Evolutionary conservation across 1,140 invertebrate genomes (phyloP).

Genomic region (Prorops nasuta): DNA sequence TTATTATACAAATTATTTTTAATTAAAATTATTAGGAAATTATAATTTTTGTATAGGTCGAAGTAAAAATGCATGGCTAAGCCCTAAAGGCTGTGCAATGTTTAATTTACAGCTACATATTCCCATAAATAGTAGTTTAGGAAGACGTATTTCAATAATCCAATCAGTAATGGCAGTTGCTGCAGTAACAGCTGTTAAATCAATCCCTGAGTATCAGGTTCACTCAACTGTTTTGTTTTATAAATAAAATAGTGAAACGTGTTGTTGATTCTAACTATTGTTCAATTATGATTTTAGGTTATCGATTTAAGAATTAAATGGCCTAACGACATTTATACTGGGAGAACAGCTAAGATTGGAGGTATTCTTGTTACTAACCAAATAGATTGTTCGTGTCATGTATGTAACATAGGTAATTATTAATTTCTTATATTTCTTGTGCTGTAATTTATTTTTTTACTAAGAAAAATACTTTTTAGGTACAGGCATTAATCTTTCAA

Average conservation of each 20-base stretch:
- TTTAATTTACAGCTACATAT: conserved; percentile 84
- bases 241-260: no score
- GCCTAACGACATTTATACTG: conserved; percentile 95
- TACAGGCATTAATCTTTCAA: conserved; percentile 84
- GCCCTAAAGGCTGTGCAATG: conserved; percentile 87
- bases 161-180: conserved; percentile 85
- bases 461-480: conserved; percentile 55
- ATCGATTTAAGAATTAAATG: conserved; percentile 79
- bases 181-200: conserved; percentile 73
- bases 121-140: conserved; percentile 64
- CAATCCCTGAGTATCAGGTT: conserved; percentile 69
- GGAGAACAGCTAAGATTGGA: conserved; percentile 78
- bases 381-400: conserved; percentile 60
- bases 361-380: conserved; percentile 78
- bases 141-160: conserved; percentile 71
- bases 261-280: background rate
- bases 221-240: background rate
- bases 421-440: conserved; percentile 9
- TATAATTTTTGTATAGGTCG: conserved; percentile 65
- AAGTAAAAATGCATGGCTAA: conserved; percentile 84
- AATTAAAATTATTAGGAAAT: background rate
- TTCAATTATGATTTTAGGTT: conserved; percentile 58
- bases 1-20: background rate
- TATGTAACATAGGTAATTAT: conserved; percentile 73
- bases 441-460: conserved; percentile 7